Evolutionary conservation across 2,888 invertebrate species (phyloP), one percentile per base, ranked within the genome.

Genomic region (Marasmarcha lunaedactyla): DNA sequence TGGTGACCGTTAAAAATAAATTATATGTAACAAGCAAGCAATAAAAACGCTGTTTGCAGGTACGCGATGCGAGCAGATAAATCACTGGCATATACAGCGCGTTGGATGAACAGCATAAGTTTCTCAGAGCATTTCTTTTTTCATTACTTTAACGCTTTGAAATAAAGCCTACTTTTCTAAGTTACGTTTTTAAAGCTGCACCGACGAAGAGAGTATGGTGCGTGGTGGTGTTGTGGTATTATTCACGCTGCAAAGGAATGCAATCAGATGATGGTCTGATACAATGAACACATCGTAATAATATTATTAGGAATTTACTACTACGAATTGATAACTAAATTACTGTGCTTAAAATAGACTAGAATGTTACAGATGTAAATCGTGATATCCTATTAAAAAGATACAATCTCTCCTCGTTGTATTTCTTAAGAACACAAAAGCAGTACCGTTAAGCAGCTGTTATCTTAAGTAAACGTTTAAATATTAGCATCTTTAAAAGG

Each of bases 21-120:
- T 81, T 79, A 81, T 77, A 81, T 79, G 77, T 83, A 81, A 83
- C 79, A 78, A 83, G 71, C 71, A 61, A 65, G 69, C 74, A 72
- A 76, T 77, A 78, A 77, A 71, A 77, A 71, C 64, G 68, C 70
- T 72, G 78, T 81, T 81, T 71, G 76, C 81, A 68, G 76, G 77
- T 77, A 64, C 65, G 59, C 71, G 79, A 78, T 79, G 73, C 72
- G 58, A 62, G 59, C 69, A 69, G 79, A 81, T 81, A 81, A 78
- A 83, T 81, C 79, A 78, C 78, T 52, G 58, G 49, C 54, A 54
- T 20, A 20, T 7, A 44, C 42, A 41, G 49, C 40, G 47, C 39
- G 38, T 20, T 7, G 20, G 20, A 20, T 20, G 20, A 20, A 20
- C 4, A 20, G 7, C 7, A 7, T 20, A 20, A 20, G 20, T 20